phyloP scores from a whole-genome alignment of 2,113 vertebrate genomes.

The Rhadina sibilatrix region DNA sequence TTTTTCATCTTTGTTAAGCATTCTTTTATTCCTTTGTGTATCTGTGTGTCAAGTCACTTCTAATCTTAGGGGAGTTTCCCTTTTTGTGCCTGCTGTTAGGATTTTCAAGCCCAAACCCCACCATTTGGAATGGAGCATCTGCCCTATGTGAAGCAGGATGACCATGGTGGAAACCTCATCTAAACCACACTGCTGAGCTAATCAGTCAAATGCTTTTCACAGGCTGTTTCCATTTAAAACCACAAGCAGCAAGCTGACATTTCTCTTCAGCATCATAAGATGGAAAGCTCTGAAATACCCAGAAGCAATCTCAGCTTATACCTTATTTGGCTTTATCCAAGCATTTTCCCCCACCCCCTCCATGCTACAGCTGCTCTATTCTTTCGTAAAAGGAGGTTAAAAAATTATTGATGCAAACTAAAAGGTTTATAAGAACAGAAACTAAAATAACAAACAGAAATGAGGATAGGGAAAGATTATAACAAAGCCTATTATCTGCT shows the following conservation, averaged over 20 bases:
- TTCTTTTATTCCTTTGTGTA: not conserved
- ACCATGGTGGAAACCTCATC: constrained; percentile 35
- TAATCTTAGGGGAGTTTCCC: not conserved
- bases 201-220: constrained; percentile 37
- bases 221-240: constrained; percentile 43
- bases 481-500: constrained; percentile 44
- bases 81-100: not conserved
- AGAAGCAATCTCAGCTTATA: constrained; percentile 36
- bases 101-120: not conserved
- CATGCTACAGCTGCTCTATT: not conserved
- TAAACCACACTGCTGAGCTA: not conserved
- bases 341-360: not conserved
- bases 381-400: constrained; percentile 1
- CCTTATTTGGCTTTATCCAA: not conserved
- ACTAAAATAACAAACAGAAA: not conserved
- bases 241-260: constrained; percentile 37
- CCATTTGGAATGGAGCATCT: constrained; percentile 32
- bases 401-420: constrained; percentile 20
- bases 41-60: not conserved
- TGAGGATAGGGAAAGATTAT: constrained; percentile 9
- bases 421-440: constrained; percentile 36
- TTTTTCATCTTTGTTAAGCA: not conserved
- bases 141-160: constrained; percentile 3
- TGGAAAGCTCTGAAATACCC: constrained; percentile 49
- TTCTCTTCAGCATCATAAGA: constrained; percentile 44